Evolutionary conservation across 2,113 vertebrate species (phyloP), one percentile per base, ranked within the genome.

Genomic region (Pomatorhinus ruficollis): DNA sequence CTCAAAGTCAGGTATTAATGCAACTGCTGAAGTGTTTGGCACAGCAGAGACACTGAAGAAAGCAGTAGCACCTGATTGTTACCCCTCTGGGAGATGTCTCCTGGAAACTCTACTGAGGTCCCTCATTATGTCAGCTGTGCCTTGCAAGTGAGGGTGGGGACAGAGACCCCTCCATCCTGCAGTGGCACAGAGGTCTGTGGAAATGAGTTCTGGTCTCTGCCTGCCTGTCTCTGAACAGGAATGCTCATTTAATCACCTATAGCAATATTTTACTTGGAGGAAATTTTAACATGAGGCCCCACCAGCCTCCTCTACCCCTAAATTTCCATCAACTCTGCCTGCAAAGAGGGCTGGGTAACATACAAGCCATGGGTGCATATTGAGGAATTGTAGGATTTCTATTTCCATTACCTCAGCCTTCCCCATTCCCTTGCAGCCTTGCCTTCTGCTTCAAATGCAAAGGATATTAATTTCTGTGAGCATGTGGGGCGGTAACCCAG

Each of bases 371-470:
- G 52, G 83, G 33, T 0, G 1, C 75, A 40, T 5, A 10, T 60
- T 52, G 72, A 89, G 60, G 44, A 91, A 28, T 37, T 42, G 53
- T 4, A 78, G 60, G 30, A 60, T 86, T 94, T 92, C 65, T 64
- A 19, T 85, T 92, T 91, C 94, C 95, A 87, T 96, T 95, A 87
- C 93, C 57, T 95, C 94, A 95, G 35, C 81, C 49, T 69, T 92
- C 57, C 45, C 72, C 20, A 31, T 64, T 91, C 40, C 56, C 81
- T 84, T 1, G 0, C 28, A 78, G 86, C 86, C 16, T 93, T 90
- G 33, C 74, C 42, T 92, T 53, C 71, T 88, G 71, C 68, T 87
- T 80, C 63, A 95, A 78, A 87, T 89, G 71, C 42, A 59, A 47
- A 75, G 72, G 49, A 21, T 87, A 56, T 87, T 86, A 90, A 71